These are phyloP conservation scores for Anaspis maculata DNA, from an alignment of 2,888 invertebrate species.

Conservation along the genomic window DNA sequence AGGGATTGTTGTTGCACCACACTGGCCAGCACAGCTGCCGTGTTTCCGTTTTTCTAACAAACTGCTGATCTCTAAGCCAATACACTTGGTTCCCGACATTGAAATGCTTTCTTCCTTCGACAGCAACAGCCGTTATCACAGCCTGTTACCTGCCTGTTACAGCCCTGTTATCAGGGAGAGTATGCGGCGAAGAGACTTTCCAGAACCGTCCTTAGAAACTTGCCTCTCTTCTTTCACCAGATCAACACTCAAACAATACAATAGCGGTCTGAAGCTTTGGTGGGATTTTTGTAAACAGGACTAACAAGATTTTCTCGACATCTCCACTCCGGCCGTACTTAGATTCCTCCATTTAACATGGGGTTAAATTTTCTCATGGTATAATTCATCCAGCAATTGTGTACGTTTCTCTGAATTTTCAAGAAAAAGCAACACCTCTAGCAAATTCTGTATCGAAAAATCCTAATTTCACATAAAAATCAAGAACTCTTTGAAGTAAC, in stretches of 20 bases:
- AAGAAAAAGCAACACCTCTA: too few species aligned
- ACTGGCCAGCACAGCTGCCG: too few species aligned
- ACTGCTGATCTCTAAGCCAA: neutral
- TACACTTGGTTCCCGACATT: neutral
- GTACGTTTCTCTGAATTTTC: too few species aligned
- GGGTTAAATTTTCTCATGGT: too few species aligned
- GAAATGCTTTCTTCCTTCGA: neutral
- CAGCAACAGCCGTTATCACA: neutral
- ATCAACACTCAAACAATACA: constrained; percentile 1
- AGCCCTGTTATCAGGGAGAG: neutral
- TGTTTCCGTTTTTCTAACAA: too few species aligned
- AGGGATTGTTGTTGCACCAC: too few species aligned
- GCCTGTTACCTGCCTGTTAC: neutral
- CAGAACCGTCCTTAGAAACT: neutral
- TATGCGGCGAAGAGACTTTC: neutral
- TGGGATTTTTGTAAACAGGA: constrained; percentile 1
- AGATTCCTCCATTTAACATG: neutral
- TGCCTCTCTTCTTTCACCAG: neutral
- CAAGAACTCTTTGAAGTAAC: too few species aligned
- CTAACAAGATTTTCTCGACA: neutral
- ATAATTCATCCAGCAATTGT: too few species aligned
- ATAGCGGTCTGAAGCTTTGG: neutral
- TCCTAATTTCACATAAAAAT: too few species aligned
- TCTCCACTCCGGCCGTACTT: neutral
- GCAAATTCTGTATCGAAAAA: too few species aligned